Evolutionary conservation across 1,140 invertebrate species (phyloP), one percentile per base, ranked within the genome.

Genomic region (Brachionus sp.): DNA sequence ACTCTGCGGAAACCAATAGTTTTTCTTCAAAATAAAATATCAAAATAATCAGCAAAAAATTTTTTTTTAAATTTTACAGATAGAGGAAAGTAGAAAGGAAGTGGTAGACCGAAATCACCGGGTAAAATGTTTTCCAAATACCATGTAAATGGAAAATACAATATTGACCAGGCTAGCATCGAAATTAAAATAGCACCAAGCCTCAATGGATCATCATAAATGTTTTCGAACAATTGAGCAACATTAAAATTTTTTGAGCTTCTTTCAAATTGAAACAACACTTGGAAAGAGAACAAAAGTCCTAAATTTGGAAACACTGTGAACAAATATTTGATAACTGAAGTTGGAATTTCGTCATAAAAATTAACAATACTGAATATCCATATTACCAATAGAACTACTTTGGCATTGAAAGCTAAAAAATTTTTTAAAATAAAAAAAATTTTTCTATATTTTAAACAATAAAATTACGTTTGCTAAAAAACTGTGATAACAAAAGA

Each of bases 1-100:
- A 46, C 44, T 80, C n/a, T 62, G 33, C 7, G 77, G 77, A 80
- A 80, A 80, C 77, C 77, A 80, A 44, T 80, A 80, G 23, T 57
- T 62, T 66, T 39, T 57, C 77, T 80, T n/a, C 1, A 1, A 62
- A 57, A 2, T 13, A 78, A 44, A 33, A 42, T 23, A 39, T 44
- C 5, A 39, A 53, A 78, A 25, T 53, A 78, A n/a, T 19, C 9
- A 53, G 29, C 25, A 7, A 62, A 19, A 50, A 25, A 50, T 16
- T 0, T 23, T 4, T 44, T 73, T 19, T 10, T 13, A 77, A 29
- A 29, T 7, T 85, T 85, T 86, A 90, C 90, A 35, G 91, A 92
- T 62, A 93, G 91, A 1, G 92, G 92, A 83, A 93, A 94, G 85
- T 94, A 93, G 92, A 93, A 94, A 1, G 92, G 92, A 83, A 91